A percentile compares a stretch with the other conserved stretches of the same genome.
phyloP scores from a whole-genome alignment of 2,113 vertebrate genomes.

The Dinomys branickii region DNA sequence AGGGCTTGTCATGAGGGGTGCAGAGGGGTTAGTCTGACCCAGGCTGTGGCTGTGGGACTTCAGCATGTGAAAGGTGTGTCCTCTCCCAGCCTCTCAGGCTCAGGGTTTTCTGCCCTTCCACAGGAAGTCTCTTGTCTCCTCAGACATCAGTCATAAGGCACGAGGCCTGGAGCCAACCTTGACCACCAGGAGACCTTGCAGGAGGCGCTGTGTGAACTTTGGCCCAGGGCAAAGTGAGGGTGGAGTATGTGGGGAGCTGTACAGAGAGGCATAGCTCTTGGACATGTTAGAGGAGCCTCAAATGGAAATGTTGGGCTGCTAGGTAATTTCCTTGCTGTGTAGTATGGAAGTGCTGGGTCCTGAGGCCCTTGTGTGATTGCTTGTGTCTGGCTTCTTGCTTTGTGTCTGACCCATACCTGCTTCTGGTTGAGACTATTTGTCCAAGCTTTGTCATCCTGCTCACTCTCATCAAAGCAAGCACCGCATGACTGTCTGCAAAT shows the following conservation, averaged over 20 bases:
- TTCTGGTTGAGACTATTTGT: neutral
- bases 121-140: neutral
- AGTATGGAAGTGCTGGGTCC: neutral
- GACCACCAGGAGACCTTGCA: neutral
- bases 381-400: neutral
- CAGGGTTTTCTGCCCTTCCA: neutral
- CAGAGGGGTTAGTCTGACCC: neutral
- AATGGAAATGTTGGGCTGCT: neutral
- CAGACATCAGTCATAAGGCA: neutral
- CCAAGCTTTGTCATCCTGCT: neutral
- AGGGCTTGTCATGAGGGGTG: neutral
- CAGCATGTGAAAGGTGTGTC: neutral
- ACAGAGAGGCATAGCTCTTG: neutral
- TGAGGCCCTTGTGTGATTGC: neutral
- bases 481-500: too few species aligned
- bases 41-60: neutral
- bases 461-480: too few species aligned
- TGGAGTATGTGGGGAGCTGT: too few species aligned
- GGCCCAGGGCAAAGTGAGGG: neutral
- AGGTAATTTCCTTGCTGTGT: neutral
- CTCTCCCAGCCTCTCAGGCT: neutral
- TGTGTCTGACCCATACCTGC: neutral
- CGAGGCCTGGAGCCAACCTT: neutral
- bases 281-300: too few species aligned
- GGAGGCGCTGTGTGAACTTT: neutral